A percentile compares a stretch with the other conserved stretches of the same genome.
Evolutionary conservation across 2,888 invertebrate genomes (phyloP).

Genomic region (Thereva unica): DNA sequence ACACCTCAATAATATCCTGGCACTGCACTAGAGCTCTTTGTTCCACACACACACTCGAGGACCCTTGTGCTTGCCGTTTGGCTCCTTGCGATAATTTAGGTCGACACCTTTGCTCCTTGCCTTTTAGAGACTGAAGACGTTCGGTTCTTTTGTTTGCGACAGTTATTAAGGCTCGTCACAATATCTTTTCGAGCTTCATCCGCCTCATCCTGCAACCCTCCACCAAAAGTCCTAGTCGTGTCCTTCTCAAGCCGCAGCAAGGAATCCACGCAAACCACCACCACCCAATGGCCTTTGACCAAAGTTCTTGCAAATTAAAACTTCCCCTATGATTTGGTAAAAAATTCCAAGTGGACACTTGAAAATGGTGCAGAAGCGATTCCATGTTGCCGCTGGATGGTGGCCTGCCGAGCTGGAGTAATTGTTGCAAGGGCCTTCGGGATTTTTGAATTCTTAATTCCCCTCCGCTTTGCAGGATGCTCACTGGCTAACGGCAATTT

Average conservation of each 20-base stretch:
- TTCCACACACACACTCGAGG: constrained; percentile 15
- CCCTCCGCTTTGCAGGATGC: no score
- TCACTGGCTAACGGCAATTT: constrained; percentile 25
- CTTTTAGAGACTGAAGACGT: constrained; percentile 2
- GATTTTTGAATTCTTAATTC: constrained; percentile 29
- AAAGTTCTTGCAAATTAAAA: no score
- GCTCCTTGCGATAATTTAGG: constrained; percentile 20
- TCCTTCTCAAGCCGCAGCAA: no score
- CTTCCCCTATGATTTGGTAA: background rate
- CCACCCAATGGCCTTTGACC: no score
- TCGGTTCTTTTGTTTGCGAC: background rate
- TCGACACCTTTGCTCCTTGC: constrained; percentile 21
- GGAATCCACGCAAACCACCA: no score
- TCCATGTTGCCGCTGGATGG: background rate
- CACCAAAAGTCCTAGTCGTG: no score
- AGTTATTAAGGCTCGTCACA: background rate
- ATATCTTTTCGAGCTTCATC: no score
- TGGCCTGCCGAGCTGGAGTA: constrained; percentile 4
- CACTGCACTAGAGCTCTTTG: background rate
- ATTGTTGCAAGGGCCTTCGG: constrained; percentile 21
- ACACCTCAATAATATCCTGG: constrained; percentile 32
- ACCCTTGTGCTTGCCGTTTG: constrained; percentile 33
- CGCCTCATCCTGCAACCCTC: no score
- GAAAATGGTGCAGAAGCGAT: background rate
- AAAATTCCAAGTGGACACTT: constrained; percentile 35